phyloP scores from a whole-genome alignment of 2,797 vertebrate species.

The Enoplosus armatus region DNA sequence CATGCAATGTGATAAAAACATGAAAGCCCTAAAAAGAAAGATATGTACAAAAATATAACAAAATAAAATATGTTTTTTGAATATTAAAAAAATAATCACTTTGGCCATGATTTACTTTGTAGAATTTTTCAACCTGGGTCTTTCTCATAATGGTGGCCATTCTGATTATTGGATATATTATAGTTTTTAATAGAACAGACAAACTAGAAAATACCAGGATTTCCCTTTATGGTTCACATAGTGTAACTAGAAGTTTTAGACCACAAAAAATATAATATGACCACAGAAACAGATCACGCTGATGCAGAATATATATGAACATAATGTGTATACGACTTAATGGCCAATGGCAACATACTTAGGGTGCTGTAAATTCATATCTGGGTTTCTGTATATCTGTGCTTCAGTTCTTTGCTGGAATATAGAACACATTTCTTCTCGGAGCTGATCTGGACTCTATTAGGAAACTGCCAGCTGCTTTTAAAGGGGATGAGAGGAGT shows the following conservation, averaged over 20 bases:
- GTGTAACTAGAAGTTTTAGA: too few relatives aligned
- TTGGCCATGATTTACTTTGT: background rate
- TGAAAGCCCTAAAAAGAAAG: background rate
- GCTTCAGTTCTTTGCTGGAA: background rate
- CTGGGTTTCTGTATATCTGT: background rate
- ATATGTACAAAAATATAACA: background rate
- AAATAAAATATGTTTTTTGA: background rate
- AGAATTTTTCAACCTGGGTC: background rate
- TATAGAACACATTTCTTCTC: background rate
- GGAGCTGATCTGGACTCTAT: slow-evolving; percentile 14
- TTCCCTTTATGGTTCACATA: too few relatives aligned
- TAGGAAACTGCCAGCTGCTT: slow-evolving; percentile 54
- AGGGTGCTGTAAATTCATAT: background rate
- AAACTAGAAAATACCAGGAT: background rate
- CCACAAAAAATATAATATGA: background rate
- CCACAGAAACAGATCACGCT: too few relatives aligned
- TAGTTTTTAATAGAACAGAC: too few relatives aligned
- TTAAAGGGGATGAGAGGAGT: slow-evolving; percentile 40
- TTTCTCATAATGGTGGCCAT: background rate
- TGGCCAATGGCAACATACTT: background rate
- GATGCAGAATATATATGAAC: background rate
- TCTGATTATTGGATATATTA: background rate
- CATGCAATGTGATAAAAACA: background rate
- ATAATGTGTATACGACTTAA: background rate
- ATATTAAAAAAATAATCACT: background rate